phyloP scores from a whole-genome alignment of 2,888 invertebrate genomes.

The Sepiola atlantica region DNA sequence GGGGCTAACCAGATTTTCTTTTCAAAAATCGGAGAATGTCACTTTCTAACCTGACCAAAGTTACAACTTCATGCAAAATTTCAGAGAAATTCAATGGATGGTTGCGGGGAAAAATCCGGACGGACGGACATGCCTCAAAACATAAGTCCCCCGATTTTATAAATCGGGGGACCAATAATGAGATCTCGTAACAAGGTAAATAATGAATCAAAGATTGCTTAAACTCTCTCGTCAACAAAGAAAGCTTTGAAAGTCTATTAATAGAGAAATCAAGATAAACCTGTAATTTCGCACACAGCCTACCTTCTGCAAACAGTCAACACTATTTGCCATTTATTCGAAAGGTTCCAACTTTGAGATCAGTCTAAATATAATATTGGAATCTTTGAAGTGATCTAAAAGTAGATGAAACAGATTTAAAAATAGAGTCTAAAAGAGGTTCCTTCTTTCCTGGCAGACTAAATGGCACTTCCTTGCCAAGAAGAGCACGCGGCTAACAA shows the following conservation, averaged over 20 bases:
- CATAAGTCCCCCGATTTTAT: no score
- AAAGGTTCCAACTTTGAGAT: neutral
- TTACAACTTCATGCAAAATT: no score
- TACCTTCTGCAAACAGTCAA: neutral
- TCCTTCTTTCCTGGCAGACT: neutral
- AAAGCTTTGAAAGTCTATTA: neutral
- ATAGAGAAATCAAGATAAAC: slow-evolving; percentile 15
- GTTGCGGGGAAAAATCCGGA: no score
- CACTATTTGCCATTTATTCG: neutral
- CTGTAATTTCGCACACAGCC: neutral
- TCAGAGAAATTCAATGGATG: no score
- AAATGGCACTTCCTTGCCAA: neutral
- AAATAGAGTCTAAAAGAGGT: neutral
- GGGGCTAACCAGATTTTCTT: no score
- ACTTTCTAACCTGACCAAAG: no score
- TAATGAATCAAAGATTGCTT: neutral
- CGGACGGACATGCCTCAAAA: no score
- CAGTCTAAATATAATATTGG: neutral
- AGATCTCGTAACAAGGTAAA: neutral
- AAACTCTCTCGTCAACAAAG: neutral
- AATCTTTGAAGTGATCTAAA: neutral
- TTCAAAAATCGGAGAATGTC: no score
- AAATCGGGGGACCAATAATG: no score
- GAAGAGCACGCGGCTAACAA: neutral
- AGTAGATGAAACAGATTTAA: neutral